These are phyloP conservation scores for Agrotis puta DNA, from an alignment of 2,888 invertebrate species.

Conservation along the genomic window DNA sequence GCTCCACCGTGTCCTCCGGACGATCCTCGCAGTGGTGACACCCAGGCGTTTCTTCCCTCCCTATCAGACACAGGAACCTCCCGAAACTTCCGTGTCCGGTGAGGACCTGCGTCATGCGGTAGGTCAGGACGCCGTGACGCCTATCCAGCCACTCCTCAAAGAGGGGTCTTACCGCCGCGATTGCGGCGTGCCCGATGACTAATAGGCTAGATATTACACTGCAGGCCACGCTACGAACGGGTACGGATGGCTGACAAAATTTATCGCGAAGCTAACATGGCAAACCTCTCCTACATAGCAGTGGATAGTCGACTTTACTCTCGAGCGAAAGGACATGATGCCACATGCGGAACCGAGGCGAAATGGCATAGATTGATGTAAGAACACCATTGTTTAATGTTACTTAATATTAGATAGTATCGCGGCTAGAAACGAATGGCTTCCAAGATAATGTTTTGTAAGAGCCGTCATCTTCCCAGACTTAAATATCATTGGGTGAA, in stretches of 20 bases:
- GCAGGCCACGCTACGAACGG: neutral
- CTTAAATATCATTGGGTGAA: too few species aligned
- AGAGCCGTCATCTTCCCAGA: neutral
- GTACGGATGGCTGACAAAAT: neutral
- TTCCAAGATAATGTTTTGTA: slow-evolving; percentile 14
- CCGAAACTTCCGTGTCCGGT: too few species aligned
- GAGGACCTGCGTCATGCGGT: too few species aligned
- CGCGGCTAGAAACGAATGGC: slow-evolving; percentile 2
- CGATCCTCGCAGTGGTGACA: too few species aligned
- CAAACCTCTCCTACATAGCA: neutral
- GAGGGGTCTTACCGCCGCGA: too few species aligned
- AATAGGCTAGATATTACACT: neutral
- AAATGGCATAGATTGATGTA: slow-evolving; percentile 34
- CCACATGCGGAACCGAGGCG: slow-evolving; percentile 45
- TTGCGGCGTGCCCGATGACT: too few species aligned
- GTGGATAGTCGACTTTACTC: neutral
- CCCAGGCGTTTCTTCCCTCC: too few species aligned
- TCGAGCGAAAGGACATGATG: slow-evolving; percentile 31
- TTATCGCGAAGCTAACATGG: neutral
- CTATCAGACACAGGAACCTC: too few species aligned
- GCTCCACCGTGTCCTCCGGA: too few species aligned
- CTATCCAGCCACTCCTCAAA: too few species aligned
- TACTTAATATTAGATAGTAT: slow-evolving; percentile 36
- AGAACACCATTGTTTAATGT: slow-evolving; percentile 38
- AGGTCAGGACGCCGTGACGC: too few species aligned